Evolutionary conservation across 2,797 vertebrate species (phyloP).

Genomic region (Dromococcyx pavoninus): DNA sequence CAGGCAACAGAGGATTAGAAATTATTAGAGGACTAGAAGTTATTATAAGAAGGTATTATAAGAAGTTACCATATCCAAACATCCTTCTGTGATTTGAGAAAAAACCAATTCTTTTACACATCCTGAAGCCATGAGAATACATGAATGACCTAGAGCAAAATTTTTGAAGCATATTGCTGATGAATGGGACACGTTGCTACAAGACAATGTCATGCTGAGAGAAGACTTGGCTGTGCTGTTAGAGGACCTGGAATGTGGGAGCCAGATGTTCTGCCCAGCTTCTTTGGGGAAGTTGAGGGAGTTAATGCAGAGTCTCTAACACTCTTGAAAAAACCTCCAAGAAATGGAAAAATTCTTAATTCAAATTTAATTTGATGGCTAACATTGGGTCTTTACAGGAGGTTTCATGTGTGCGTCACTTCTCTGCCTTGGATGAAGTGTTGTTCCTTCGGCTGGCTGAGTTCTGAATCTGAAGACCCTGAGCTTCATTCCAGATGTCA

Average conservation of each 20-base stretch:
- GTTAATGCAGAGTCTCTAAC: not conserved
- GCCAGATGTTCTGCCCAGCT: not conserved
- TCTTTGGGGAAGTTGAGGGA: not conserved
- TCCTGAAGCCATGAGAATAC: not conserved
- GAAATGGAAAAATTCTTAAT: not conserved
- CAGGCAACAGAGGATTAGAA: not conserved
- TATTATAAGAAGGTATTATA: not conserved
- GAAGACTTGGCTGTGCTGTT: not conserved
- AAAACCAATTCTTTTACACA: not conserved
- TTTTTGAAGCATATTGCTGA: not conserved
- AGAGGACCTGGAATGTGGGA: not conserved
- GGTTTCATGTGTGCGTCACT: not conserved
- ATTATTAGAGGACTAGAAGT: too few relatives aligned
- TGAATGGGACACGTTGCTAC: not conserved
- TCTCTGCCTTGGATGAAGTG: not conserved
- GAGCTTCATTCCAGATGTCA: not conserved
- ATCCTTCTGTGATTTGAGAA: not conserved
- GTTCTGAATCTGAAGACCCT: not conserved
- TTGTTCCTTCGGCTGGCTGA: not conserved
- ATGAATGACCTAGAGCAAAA: not conserved
- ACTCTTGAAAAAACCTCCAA: not conserved
- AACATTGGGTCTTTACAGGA: not conserved
- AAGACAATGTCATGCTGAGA: not conserved
- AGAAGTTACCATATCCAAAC: not conserved
- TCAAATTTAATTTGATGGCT: not conserved